Percentiles rank a stretch among this genome's conserved stretches.
phyloP scores from a whole-genome alignment of 1,140 invertebrate genomes.

The Pseudomyrmex gracilis region DNA sequence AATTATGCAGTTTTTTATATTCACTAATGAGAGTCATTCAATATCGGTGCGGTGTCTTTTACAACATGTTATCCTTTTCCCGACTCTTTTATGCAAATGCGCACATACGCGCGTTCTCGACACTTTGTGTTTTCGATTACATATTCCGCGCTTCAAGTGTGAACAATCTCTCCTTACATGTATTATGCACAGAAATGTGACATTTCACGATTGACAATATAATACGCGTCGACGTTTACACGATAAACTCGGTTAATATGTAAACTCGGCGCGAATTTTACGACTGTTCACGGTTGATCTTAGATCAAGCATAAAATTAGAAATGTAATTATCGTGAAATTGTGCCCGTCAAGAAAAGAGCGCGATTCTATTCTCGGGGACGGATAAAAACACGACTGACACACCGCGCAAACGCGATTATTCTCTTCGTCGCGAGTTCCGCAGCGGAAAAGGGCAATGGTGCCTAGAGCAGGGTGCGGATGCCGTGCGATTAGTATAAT shows the following conservation, averaged over 20 bases:
- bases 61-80: too few species aligned
- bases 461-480: background rate
- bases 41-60: too few species aligned
- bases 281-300: slow-evolving; percentile 10
- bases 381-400: background rate
- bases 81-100: background rate
- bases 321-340: slow-evolving; percentile 6
- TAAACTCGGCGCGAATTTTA: too few species aligned
- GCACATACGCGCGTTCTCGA: background rate
- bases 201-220: background rate
- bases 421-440: background rate
- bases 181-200: slow-evolving; percentile 17
- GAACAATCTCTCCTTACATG: background rate
- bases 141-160: background rate
- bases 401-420: background rate
- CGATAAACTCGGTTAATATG: too few species aligned
- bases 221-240: background rate
- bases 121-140: slow-evolving; percentile 16
- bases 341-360: background rate
- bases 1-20: background rate
- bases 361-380: too few species aligned
- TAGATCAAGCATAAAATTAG: slow-evolving; percentile 13
- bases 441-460: slow-evolving; percentile 48
- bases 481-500: slow-evolving; percentile 57
- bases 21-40: background rate